Evolutionary conservation across 2,797 vertebrate genomes (phyloP).

Genomic region (Sciurus carolinensis): DNA sequence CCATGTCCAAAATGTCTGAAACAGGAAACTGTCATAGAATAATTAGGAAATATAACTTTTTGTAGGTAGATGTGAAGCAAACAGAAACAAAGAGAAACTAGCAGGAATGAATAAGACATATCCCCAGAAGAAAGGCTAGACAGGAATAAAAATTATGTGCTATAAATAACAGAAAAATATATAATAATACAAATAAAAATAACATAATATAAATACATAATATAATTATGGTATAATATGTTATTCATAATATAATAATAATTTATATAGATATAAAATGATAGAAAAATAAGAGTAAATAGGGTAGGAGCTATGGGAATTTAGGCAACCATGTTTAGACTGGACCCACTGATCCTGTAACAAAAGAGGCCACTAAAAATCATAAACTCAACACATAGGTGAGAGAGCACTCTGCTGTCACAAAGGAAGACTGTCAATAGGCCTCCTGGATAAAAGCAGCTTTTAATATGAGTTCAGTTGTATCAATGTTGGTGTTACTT

Average conservation of each 20-base stretch:
- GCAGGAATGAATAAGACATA: not conserved
- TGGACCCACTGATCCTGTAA: not conserved
- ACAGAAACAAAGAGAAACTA: not conserved
- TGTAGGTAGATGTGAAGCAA: not conserved
- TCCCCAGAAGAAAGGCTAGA: not conserved
- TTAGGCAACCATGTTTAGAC: not conserved
- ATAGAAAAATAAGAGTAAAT: not conserved
- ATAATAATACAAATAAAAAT: too few species aligned
- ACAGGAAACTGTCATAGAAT: not conserved
- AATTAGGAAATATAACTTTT: not conserved
- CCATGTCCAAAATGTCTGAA: not conserved
- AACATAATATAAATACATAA: too few species aligned
- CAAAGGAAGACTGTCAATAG: not conserved
- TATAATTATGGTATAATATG: too few species aligned
- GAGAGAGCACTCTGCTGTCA: not conserved
- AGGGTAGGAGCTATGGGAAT: not conserved
- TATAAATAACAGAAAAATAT: not conserved
- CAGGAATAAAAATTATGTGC: not conserved
- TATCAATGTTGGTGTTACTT: not conserved
- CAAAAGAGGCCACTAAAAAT: not conserved
- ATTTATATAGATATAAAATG: too few species aligned
- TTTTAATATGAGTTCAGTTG: not conserved
- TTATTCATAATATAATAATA: too few species aligned
- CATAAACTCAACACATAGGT: fast-evolving
- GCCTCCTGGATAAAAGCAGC: not conserved